A percentile compares a stretch with the other conserved stretches of the same genome.
phyloP scores from a whole-genome alignment of 2,113 vertebrate genomes.

The Ageneiosus marmoratus region DNA sequence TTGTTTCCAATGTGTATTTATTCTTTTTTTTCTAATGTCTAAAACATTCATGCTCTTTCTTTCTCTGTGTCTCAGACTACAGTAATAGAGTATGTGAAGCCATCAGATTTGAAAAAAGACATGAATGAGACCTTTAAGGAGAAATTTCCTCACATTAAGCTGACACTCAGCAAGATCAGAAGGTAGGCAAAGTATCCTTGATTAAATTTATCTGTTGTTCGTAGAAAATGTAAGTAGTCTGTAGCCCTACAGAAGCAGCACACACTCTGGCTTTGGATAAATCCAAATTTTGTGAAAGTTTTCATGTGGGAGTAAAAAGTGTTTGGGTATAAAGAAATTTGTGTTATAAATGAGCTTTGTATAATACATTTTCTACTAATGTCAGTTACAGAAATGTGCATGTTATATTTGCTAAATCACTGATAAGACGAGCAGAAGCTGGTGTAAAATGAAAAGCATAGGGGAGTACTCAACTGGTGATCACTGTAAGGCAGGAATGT shows the following conservation, averaged over 20 bases:
- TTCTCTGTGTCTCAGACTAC: constrained; percentile 80
- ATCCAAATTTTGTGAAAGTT: background rate
- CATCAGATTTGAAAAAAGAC: constrained; percentile 95
- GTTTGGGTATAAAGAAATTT: background rate
- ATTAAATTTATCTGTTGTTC: background rate
- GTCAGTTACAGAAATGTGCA: background rate
- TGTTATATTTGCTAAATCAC: background rate
- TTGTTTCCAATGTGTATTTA: background rate
- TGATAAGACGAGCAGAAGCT: too few species aligned
- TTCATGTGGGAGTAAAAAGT: background rate
- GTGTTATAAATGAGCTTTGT: background rate
- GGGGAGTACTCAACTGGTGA: background rate
- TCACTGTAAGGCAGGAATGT: background rate
- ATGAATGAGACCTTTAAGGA: constrained; percentile 98
- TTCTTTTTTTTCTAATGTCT: background rate
- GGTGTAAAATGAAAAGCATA: background rate
- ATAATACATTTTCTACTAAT: background rate
- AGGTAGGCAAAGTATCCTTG: constrained; percentile 74
- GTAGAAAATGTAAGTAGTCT: background rate
- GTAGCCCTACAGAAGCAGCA: background rate
- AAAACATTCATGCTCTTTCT: background rate
- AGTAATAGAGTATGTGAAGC: constrained; percentile 97
- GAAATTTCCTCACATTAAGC: constrained; percentile 93
- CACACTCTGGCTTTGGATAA: background rate
- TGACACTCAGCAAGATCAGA: constrained; percentile 95